Conservation (phyloP, 2,888 invertebrate genomes). For the Dicyrtomina minuta region DNA sequence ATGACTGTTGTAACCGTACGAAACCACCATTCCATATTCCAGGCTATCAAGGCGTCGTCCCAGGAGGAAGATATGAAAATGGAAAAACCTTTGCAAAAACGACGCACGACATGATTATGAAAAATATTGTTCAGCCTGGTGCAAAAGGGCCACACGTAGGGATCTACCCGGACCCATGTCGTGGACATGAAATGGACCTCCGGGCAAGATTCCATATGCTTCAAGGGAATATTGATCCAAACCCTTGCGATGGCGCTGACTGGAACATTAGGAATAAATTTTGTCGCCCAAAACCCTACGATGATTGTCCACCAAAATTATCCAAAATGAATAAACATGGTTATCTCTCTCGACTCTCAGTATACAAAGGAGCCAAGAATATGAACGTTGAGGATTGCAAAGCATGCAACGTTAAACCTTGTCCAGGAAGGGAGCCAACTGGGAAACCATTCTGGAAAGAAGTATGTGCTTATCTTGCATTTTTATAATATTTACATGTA, state of each 20-base stretch:
- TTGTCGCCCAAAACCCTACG: slow-evolving; percentile 42
- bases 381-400: slow-evolving; percentile 43
- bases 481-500: too few relatives aligned
- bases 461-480: too few relatives aligned
- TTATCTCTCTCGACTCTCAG: slow-evolving; percentile 46
- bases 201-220: slow-evolving; percentile 45
- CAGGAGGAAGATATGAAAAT: slow-evolving; percentile 29
- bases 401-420: slow-evolving; percentile 44
- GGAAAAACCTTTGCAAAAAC: slow-evolving; percentile 41
- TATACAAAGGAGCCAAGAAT: slow-evolving; percentile 39
- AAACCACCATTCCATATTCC: slow-evolving; percentile 45
- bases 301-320: slow-evolving; percentile 44
- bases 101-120: slow-evolving; percentile 42
- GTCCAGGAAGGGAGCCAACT: slow-evolving; percentile 42
- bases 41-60: slow-evolving; percentile 43
- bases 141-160: slow-evolving; percentile 30
- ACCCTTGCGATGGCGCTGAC: slow-evolving; percentile 43
- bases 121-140: slow-evolving; percentile 28
- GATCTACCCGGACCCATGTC: slow-evolving; percentile 43
- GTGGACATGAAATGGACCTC: slow-evolving; percentile 43
- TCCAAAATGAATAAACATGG: slow-evolving; percentile 46
- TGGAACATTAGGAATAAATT: slow-evolving; percentile 44
- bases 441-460: slow-evolving; percentile 47
- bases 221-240: slow-evolving; percentile 51
- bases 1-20: slow-evolving; percentile 40